Percentiles rank a stretch among this genome's conserved stretches.
phyloP scores from a whole-genome alignment of 37 sponge, comb jelly and placozoan genomes.

The Ephydatia muelleri region DNA sequence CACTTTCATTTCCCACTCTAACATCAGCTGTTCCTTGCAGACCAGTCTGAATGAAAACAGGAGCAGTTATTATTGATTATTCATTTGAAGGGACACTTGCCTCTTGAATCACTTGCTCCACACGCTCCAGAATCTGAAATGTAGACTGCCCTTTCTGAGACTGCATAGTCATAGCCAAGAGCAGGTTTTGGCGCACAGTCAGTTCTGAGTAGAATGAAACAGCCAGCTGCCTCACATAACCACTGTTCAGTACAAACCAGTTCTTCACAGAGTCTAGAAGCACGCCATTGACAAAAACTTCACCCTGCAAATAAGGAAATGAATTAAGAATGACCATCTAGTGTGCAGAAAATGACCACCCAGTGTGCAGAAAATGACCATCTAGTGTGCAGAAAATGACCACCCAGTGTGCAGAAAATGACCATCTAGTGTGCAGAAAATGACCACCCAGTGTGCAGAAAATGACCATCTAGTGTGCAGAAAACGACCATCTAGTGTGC shows the following conservation, averaged over 20 bases:
- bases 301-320: constrained; percentile 36
- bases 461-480: too few species aligned
- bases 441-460: too few species aligned
- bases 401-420: too few species aligned
- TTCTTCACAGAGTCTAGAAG: constrained; percentile 46
- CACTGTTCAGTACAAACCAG: constrained; percentile 78
- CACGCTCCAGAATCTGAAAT: constrained; percentile 66
- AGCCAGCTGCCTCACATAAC: constrained; percentile 79
- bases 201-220: constrained; percentile 76
- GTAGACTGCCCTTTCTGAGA: constrained; percentile 30
- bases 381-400: too few species aligned
- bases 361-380: too few species aligned
- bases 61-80: background rate
- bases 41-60: constrained; percentile 69
- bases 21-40: constrained; percentile 72
- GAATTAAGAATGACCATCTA: too few species aligned
- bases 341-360: too few species aligned
- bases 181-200: constrained; percentile 81
- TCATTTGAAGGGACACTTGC: background rate
- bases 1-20: constrained; percentile 70
- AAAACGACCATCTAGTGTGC: too few species aligned
- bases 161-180: constrained; percentile 81
- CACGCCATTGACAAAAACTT: constrained; percentile 63
- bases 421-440: too few species aligned
- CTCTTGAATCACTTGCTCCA: constrained; percentile 82